phyloP scores from a whole-genome alignment of 2,888 invertebrate genomes.

The Scaptomyza flava region DNA sequence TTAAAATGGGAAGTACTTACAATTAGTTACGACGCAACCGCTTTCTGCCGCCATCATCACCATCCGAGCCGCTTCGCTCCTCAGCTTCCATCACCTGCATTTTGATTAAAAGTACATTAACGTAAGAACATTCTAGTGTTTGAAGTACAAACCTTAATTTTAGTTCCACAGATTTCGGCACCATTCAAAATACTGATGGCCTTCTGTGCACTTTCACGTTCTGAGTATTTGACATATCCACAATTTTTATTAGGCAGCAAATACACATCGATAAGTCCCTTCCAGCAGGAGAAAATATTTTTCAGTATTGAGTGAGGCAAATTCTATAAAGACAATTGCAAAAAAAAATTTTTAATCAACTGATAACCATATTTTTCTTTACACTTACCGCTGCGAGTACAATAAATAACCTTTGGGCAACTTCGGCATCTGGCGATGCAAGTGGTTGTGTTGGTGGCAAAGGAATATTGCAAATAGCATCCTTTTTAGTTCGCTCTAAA shows the following conservation, averaged over 20 bases:
- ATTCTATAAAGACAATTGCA: conserved; percentile 82
- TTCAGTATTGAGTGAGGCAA: conserved; percentile 92
- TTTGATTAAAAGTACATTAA: background rate
- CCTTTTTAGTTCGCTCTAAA: conserved; percentile 79
- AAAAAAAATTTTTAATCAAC: background rate
- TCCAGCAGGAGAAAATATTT: conserved; percentile 96
- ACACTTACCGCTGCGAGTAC: conserved; percentile 84
- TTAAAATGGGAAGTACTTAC: conserved; percentile 61
- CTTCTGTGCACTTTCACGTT: conserved; percentile 88
- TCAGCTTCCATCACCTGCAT: conserved; percentile 93
- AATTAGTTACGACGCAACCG: conserved; percentile 81
- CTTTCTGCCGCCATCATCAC: conserved; percentile 82
- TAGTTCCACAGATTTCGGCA: conserved; percentile 93
- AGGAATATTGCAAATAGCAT: conserved; percentile 88
- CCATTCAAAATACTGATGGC: conserved; percentile 89
- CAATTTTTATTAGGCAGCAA: conserved; percentile 95
- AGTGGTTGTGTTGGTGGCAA: conserved; percentile 89
- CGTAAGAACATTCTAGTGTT: background rate
- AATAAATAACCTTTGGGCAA: conserved; percentile 89
- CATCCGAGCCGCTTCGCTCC: conserved; percentile 85
- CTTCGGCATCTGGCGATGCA: conserved; percentile 88
- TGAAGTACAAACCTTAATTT: conserved; percentile 85
- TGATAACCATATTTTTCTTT: background rate
- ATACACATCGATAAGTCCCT: conserved; percentile 95
- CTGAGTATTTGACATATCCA: conserved; percentile 95